Base-by-base conservation (phyloP, 2,797 vertebrate species). In the Sebastes kiyomatsui region DNA sequence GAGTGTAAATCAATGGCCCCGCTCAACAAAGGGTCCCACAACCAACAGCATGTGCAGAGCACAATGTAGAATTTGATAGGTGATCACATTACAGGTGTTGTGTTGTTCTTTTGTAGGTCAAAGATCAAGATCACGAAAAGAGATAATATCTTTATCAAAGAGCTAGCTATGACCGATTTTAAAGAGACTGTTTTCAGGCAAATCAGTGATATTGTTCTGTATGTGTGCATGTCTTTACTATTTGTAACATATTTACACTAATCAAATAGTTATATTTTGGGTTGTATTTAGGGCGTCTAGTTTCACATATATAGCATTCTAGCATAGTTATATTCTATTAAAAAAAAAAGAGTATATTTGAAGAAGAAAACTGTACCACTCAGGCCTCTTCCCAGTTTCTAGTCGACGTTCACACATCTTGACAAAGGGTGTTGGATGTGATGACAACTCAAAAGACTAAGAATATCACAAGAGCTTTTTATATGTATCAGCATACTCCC, bases 1-100 rank as follows among this genome's bases (percentile, higher is more conserved):
- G 42, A 82, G 62, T 75, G 71, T 87, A 73, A 89, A 86, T 91
- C 83, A 87, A 87, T 88, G 75, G 30, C 20, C 61, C 67, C n/a
- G 61, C 56, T 80, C 59, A 77, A 87, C 79, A 84, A 72, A 79
- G 78, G 27, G 5, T 68, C 74, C 33, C 35, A 27, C 71, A 73
- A 54, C 68, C 71, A 42, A 32, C 67, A 72, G 30, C 49, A 59
- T 78, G 38, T 54, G 56, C 18, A 66, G 58, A 85, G 56, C 61
- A 55, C 11, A 79, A 33, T 62, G 67, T 60, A 28, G 13, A 78
- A 60, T 59, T 13, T 81, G 35, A 91, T 30, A 42, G 11, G 59
- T 61, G 72, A 80, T 84, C 22, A 12, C 32, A 81, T 75, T 23
- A 62, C 74, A 69, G 1, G 42, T 76, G 65, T 33, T 69, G 46